phyloP scores from a whole-genome alignment of 2,797 vertebrate species.

The Myotis findleyi region DNA sequence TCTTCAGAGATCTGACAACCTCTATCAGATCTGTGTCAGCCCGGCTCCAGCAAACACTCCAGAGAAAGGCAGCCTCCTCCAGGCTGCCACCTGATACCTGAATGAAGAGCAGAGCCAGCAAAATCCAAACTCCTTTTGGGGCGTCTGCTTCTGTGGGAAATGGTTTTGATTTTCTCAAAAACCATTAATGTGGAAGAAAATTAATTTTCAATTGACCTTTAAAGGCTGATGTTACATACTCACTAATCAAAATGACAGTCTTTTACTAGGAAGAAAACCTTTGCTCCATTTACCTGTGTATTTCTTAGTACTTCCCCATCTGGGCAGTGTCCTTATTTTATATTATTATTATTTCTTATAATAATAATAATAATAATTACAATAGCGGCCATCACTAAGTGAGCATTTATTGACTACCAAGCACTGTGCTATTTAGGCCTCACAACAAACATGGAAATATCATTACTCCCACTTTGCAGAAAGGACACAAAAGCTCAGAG shows the following conservation, averaged over 20 bases:
- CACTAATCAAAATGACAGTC: background rate
- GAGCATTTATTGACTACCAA: background rate
- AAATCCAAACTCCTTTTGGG: constrained; percentile 70
- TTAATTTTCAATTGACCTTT: constrained; percentile 57
- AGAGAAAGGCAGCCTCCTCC: constrained; percentile 71
- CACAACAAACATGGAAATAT: background rate
- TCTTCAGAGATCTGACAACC: constrained; percentile 74
- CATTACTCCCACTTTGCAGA: background rate
- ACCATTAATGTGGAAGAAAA: constrained; percentile 56
- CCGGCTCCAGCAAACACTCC: constrained; percentile 64
- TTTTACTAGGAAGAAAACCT: background rate
- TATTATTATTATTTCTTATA: background rate
- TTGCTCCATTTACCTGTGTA: background rate
- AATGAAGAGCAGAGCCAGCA: constrained; percentile 67
- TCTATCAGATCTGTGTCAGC: constrained; percentile 79
- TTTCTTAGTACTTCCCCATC: background rate
- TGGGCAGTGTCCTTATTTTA: background rate
- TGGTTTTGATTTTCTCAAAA: constrained; percentile 71
- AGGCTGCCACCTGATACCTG: constrained; percentile 79
- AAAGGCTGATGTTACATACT: background rate
- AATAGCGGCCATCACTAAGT: background rate
- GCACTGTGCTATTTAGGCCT: background rate
- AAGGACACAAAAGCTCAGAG: background rate
- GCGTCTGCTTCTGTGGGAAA: constrained; percentile 70
- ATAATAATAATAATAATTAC: background rate